A percentile compares a stretch with the other conserved stretches of the same genome.
Evolutionary conservation across 1,140 invertebrate species (phyloP).

Genomic region (Pseudomyrmex concolor): DNA sequence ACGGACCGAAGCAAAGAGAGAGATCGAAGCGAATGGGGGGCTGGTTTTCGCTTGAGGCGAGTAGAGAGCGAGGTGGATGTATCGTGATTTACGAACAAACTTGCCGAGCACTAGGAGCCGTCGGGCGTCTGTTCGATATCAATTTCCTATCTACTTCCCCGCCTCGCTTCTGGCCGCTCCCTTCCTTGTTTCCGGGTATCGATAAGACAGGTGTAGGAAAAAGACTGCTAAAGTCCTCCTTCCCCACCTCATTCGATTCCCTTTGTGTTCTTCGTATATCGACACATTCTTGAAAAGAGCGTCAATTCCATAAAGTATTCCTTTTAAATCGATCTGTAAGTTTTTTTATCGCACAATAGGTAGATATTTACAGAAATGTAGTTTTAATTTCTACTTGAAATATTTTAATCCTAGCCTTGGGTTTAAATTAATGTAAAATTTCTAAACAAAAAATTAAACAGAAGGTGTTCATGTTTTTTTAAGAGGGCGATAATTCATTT

Average conservation of each 20-base stretch:
- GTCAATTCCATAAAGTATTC: slow-evolving; percentile 12
- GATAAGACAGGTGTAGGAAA: slow-evolving; percentile 55
- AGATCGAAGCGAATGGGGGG: slow-evolving; percentile 41
- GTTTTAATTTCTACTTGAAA: too few relatives aligned
- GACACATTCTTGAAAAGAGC: slow-evolving; percentile 4
- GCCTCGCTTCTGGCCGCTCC: not conserved
- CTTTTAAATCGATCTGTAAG: not conserved
- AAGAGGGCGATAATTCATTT: too few relatives aligned
- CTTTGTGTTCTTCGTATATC: slow-evolving; percentile 20
- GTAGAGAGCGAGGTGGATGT: slow-evolving; percentile 55
- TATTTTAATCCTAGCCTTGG: too few relatives aligned
- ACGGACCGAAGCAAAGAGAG: slow-evolving; percentile 26
- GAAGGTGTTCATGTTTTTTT: too few relatives aligned
- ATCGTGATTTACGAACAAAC: slow-evolving; percentile 80
- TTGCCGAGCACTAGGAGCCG: slow-evolving; percentile 76
- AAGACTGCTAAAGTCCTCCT: slow-evolving; percentile 43
- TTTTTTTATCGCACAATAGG: not conserved
- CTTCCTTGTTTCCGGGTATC: slow-evolving; percentile 48
- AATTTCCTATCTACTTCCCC: slow-evolving; percentile 68
- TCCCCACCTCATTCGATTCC: not conserved
- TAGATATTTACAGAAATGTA: too few relatives aligned
- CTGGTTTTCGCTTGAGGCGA: slow-evolving; percentile 48
- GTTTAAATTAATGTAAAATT: too few relatives aligned
- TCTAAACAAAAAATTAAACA: too few relatives aligned
- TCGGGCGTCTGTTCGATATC: slow-evolving; percentile 74